These are phyloP conservation scores for Petrocephalus microphthalmus DNA, from an alignment of 2,113 vertebrate species.

Conservation along the genomic window DNA sequence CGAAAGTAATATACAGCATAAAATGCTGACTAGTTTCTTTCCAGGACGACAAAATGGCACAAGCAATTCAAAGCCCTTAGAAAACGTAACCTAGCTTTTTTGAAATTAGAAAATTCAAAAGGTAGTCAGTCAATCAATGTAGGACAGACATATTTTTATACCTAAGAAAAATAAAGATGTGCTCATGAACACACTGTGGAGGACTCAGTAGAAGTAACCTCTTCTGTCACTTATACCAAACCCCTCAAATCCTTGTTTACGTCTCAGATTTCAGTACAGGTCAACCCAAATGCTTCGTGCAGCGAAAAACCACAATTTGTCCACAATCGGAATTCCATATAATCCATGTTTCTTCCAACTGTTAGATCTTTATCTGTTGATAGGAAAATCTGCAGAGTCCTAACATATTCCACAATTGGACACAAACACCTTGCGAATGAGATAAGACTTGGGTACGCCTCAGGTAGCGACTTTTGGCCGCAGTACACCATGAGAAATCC, in stretches of 20 bases:
- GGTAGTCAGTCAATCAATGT: background rate
- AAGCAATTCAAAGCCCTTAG: background rate
- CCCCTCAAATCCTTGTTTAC: slow-evolving; percentile 10
- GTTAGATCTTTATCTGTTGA: slow-evolving; percentile 3
- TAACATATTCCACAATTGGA: background rate
- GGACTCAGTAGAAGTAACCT: background rate
- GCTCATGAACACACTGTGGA: background rate
- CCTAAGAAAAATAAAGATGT: background rate
- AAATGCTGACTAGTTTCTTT: background rate
- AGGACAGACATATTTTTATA: background rate
- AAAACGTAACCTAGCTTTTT: background rate
- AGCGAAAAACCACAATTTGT: background rate
- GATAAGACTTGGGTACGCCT: background rate
- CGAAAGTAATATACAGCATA: background rate
- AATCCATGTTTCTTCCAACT: background rate
- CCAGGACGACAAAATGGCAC: background rate
- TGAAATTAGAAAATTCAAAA: background rate
- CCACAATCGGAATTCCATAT: slow-evolving; percentile 11
- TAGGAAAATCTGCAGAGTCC: background rate
- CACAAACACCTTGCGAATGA: background rate
- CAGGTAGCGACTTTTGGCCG: background rate
- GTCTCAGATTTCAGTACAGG: background rate
- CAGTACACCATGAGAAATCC: background rate
- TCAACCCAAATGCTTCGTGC: background rate
- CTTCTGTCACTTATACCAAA: background rate